These are phyloP conservation scores for Drosophila kurseongensis DNA, from an alignment of 1,140 invertebrate species.

Conservation along the genomic window DNA sequence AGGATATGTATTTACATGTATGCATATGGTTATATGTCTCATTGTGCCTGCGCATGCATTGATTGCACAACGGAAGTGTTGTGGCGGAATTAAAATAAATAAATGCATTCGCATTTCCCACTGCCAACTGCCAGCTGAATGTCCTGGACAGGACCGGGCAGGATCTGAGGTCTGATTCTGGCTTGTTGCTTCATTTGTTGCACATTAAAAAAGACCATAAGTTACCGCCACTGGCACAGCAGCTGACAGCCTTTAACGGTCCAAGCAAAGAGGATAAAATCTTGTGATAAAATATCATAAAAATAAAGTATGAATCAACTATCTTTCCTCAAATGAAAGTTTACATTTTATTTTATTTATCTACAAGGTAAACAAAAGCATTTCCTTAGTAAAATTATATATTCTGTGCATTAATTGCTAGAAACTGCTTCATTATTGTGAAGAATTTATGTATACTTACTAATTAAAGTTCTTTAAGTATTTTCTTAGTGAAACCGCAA, in stretches of 20 bases:
- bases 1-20: constrained; percentile 27
- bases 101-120: constrained; percentile 78
- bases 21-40: constrained; percentile 61
- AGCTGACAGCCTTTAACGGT: constrained; percentile 47
- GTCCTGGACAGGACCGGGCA: constrained; percentile 3
- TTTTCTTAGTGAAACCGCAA: background rate
- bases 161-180: constrained; percentile 3
- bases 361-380: no score
- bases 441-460: background rate
- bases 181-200: constrained; percentile 78
- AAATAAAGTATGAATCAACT: background rate
- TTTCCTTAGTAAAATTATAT: no score
- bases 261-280: constrained; percentile 22
- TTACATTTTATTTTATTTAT: no score
- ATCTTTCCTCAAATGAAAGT: no score
- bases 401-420: background rate
- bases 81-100: constrained; percentile 84
- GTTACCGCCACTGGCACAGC: constrained; percentile 42
- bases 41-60: constrained; percentile 76
- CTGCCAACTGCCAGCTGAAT: constrained; percentile 26
- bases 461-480: constrained; percentile 2
- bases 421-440: background rate
- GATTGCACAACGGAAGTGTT: constrained; percentile 81
- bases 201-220: constrained; percentile 66
- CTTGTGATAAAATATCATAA: constrained; percentile 12